Evolutionary conservation across 2,797 vertebrate genomes (phyloP), one percentile per base, ranked within the genome.

Genomic region (Threskiornis aethiopicus): DNA sequence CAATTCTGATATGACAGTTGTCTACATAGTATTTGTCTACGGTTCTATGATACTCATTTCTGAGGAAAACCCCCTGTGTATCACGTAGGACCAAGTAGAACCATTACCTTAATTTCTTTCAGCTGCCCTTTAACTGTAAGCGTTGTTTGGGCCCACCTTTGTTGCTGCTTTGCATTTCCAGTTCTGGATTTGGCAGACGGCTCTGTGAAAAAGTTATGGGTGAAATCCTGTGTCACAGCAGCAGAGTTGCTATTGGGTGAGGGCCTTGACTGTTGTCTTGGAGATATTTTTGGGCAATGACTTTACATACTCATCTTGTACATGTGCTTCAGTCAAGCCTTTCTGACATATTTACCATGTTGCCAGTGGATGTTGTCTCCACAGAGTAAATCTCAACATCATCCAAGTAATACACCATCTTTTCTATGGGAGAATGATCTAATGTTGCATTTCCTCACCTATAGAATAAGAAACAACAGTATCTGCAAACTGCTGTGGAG

Each of bases 51-150:
- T 25, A 47, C n/a, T 41, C 3, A 15, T 52, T 90, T 47, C 37
- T 47, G 21, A 49, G 20, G 35, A 13, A 2, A 39, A 26, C 4
- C 1, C 1, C 0, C 8, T 19, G 3, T 42, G 3, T 31, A 22
- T 20, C 4, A 22, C 2, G 0, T 10, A 51, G 16, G 16, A 65
- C 1, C 4, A 49, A 75, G 10, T 9, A 82, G 21, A 13, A 39
- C 16, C 16, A 17, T 61, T 57, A 44, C 10, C 78, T 9, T 41
- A 10, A 44, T 75, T 67, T 88, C 11, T 77, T 29, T 84, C 44
- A 61, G 13, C 22, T 80, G 28, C 6, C 8, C 9, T 39, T 29
- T 47, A 41, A 6, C 11, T 1, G 0, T 55, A 19, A 69, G 13
- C 3, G 1, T 35, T 64, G 3, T 21, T 42, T 16, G 28, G 10